A percentile compares a stretch with the other conserved stretches of the same genome.
phyloP scores from a whole-genome alignment of 2,113 vertebrate genomes.

The Gnathonemus longibarbis region DNA sequence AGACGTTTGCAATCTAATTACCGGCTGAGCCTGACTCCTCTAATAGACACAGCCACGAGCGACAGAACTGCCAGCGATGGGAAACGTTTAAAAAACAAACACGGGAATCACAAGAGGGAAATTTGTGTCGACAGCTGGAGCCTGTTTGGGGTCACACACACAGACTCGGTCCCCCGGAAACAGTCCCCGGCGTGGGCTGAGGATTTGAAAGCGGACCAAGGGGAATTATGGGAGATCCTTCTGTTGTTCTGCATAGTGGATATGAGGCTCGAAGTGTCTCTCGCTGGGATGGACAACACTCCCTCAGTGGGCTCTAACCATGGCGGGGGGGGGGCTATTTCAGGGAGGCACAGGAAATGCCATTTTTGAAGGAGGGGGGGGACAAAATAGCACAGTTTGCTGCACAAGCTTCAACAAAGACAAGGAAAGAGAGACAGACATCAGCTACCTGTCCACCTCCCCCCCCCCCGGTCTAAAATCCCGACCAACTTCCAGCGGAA shows the following conservation, averaged over 20 bases:
- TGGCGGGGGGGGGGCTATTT: background rate
- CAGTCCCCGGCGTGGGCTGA: constrained; percentile 27
- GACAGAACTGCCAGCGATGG: background rate
- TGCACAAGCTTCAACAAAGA: background rate
- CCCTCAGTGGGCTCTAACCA: background rate
- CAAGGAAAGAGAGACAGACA: background rate
- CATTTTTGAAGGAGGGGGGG: background rate
- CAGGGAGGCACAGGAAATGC: background rate
- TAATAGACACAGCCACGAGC: constrained; percentile 30
- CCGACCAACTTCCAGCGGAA: background rate
- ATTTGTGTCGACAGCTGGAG: constrained; percentile 54
- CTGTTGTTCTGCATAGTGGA: background rate
- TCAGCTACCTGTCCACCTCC: background rate
- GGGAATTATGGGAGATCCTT: constrained; percentile 27
- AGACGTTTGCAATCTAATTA: constrained; percentile 59
- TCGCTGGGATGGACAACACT: background rate
- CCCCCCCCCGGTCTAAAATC: background rate
- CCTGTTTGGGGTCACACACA: constrained; percentile 44
- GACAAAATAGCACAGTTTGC: background rate
- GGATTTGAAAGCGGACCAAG: constrained; percentile 25
- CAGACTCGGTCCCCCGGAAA: constrained; percentile 39
- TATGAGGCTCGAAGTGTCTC: background rate
- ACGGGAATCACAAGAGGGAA: constrained; percentile 15
- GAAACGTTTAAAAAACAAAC: constrained; percentile 17
- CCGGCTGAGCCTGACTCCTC: constrained; percentile 24